A percentile compares a stretch with the other conserved stretches of the same genome.
phyloP scores from a whole-genome alignment of 2,888 invertebrate species.

The Helicoverpa assulta region DNA sequence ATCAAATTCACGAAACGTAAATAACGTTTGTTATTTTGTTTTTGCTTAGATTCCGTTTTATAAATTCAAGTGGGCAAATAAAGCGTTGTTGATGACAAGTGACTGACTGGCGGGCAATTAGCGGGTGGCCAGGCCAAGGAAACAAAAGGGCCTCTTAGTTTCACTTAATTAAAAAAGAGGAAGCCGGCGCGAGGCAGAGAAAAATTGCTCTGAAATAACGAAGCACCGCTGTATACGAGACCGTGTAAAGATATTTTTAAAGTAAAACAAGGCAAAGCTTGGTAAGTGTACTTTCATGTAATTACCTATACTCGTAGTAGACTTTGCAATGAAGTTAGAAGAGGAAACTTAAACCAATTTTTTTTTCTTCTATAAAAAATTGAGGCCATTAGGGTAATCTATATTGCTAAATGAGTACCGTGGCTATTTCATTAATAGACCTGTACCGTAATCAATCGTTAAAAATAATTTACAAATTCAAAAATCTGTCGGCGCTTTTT shows the following conservation, averaged over 20 bases:
- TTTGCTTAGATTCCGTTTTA: conserved; percentile 63
- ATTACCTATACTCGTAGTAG: neutral
- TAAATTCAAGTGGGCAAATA: conserved; percentile 77
- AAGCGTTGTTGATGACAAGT: conserved; percentile 82
- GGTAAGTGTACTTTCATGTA: neutral
- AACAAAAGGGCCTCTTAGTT: conserved; percentile 84
- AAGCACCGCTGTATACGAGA: conserved; percentile 26
- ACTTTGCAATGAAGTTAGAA: neutral
- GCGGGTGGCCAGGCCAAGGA: conserved; percentile 72
- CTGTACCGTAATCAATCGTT: no score
- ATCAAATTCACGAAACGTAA: conserved; percentile 38
- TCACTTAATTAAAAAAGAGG: conserved; percentile 86
- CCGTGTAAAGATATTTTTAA: conserved; percentile 31
- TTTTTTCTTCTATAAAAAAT: no score
- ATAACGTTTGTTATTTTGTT: conserved; percentile 53
- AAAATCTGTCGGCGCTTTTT: no score
- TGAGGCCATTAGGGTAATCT: no score
- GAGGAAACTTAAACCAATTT: neutral
- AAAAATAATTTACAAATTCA: no score
- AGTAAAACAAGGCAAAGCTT: conserved; percentile 2
- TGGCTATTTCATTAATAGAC: no score
- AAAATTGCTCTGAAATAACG: conserved; percentile 73
- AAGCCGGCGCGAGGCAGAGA: conserved; percentile 70
- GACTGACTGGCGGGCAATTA: conserved; percentile 87
- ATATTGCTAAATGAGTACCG: no score